Evolutionary conservation across 2,113 vertebrate species (phyloP).

Genomic region (Lagenorhynchus albirostris): DNA sequence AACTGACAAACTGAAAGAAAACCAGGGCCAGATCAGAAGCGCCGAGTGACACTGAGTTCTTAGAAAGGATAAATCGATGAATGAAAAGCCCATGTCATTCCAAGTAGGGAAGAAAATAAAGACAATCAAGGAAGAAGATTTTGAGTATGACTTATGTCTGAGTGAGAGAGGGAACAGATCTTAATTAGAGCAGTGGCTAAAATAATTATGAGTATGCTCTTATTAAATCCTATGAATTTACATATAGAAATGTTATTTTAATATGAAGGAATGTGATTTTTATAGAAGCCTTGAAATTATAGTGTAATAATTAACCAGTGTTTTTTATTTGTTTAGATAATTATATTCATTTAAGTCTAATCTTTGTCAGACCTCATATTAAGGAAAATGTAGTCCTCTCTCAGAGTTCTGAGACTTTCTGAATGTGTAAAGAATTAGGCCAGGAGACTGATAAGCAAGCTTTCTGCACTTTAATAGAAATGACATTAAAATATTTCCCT

Average conservation of each 20-base stretch:
- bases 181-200: not conserved
- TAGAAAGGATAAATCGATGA: not conserved
- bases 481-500: not conserved
- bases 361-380: not conserved
- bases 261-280: not conserved
- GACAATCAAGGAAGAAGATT: not conserved
- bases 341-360: not conserved
- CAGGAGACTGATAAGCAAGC: not conserved
- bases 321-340: not conserved
- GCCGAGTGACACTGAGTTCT: not conserved
- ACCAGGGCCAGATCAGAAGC: not conserved
- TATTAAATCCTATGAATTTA: not conserved
- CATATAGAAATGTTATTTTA: not conserved
- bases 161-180: not conserved
- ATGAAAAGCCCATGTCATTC: not conserved
- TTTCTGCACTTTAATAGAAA: slow-evolving; percentile 25
- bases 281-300: not conserved
- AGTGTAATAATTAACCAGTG: not conserved
- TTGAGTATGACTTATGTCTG: not conserved
- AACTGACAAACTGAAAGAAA: not conserved
- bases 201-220: not conserved
- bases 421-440: not conserved
- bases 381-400: not conserved
- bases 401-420: not conserved
- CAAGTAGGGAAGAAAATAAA: not conserved